Evolutionary conservation across 1,140 invertebrate species (phyloP).

Genomic region (Sitodiplosis mosellana): DNA sequence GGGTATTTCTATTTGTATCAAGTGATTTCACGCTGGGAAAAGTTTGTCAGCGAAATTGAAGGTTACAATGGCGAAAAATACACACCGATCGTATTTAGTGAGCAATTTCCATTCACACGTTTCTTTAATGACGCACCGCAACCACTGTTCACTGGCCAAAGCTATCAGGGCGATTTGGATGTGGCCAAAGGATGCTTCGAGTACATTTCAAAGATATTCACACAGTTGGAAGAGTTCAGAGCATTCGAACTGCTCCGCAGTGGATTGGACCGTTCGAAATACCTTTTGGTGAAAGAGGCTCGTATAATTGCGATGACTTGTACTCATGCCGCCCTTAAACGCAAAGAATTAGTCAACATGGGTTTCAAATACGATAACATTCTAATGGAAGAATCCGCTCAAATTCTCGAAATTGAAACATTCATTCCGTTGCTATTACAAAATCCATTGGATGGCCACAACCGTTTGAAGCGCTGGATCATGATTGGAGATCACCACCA

Average conservation of each 20-base stretch:
- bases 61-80: conserved; percentile 5
- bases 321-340: conserved; percentile 94
- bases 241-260: conserved; percentile 93
- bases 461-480: conserved; percentile 96
- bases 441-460: conserved; percentile 91
- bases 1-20: conserved; percentile 25
- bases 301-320: conserved; percentile 99
- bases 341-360: conserved; percentile 88
- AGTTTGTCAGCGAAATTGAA: conserved; percentile 38
- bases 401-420: conserved; percentile 98
- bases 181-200: conserved; percentile 85
- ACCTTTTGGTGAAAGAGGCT: conserved; percentile 94
- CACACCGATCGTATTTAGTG: conserved; percentile 25
- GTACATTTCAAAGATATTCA: conserved; percentile 91
- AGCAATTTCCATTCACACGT: conserved; percentile 81
- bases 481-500: conserved; percentile 99
- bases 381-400: conserved; percentile 97
- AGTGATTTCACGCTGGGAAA: conserved; percentile 78
- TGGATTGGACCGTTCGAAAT: conserved; percentile 87
- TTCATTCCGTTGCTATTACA: conserved; percentile 96
- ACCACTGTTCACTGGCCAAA: conserved; percentile 69
- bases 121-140: conserved; percentile 88
- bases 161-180: conserved; percentile 73
- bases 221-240: conserved; percentile 92
- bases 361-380: conserved; percentile 98